Conservation (phyloP, 2,797 vertebrate genomes). For the Chrosomus eos region DNA sequence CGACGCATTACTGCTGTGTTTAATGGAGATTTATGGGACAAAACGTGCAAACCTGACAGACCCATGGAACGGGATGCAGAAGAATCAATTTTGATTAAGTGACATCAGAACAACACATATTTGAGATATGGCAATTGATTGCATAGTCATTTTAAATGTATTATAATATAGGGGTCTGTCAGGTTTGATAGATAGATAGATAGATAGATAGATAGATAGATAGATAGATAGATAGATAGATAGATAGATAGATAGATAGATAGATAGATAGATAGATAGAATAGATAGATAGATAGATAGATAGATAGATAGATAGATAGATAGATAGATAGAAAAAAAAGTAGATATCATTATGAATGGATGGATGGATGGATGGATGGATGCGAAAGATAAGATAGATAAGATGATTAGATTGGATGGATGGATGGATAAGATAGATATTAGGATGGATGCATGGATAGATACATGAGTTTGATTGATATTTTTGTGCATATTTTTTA, state of each 20-base stretch:
- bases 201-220: not conserved
- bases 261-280: not conserved
- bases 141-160: not conserved
- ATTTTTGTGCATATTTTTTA: too few species aligned
- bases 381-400: too few species aligned
- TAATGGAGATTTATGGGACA: conserved; percentile 41
- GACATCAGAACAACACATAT: not conserved
- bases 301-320: not conserved
- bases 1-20: conserved; percentile 11
- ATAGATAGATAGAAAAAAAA: too few species aligned
- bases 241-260: not conserved
- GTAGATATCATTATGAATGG: not conserved
- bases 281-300: not conserved
- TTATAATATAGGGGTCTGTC: too few species aligned
- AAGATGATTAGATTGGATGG: too few species aligned
- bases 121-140: not conserved
- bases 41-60: conserved; percentile 15
- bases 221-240: not conserved
- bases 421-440: too few species aligned
- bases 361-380: not conserved
- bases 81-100: not conserved
- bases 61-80: not conserved
- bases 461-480: too few species aligned
- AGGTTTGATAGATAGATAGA: not conserved
- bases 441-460: too few species aligned